phyloP scores from a whole-genome alignment of 2,113 vertebrate species.

The Gambusia holbrooki region DNA sequence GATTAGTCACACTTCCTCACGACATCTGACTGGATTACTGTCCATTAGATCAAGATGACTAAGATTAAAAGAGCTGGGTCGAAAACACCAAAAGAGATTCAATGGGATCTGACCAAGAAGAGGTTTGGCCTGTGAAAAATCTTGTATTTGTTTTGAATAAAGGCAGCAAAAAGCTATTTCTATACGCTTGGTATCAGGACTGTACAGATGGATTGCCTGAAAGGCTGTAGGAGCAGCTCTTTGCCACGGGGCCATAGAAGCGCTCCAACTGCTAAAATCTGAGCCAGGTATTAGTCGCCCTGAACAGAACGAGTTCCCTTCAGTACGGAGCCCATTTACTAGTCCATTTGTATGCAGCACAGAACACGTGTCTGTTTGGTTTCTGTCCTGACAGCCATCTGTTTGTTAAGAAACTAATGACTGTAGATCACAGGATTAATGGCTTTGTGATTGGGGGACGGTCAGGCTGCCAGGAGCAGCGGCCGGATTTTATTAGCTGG shows the following conservation, averaged over 20 bases:
- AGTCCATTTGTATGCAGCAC: constrained; percentile 49
- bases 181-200: neutral
- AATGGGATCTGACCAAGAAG: constrained; percentile 5
- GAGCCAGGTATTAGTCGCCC: constrained; percentile 37
- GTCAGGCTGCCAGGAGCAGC: constrained; percentile 57
- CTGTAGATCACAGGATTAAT: constrained; percentile 68
- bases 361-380: constrained; percentile 52
- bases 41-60: constrained; percentile 55
- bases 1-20: constrained; percentile 68
- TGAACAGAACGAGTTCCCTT: neutral
- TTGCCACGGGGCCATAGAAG: neutral
- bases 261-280: constrained; percentile 8
- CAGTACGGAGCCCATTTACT: constrained; percentile 32
- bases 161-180: neutral
- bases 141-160: constrained; percentile 1
- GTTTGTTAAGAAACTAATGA: constrained; percentile 69
- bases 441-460: constrained; percentile 67
- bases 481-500: constrained; percentile 35
- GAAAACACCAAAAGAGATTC: neutral
- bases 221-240: neutral
- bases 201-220: neutral
- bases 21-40: constrained; percentile 30
- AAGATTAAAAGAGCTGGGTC: constrained; percentile 36
- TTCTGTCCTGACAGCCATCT: constrained; percentile 61
- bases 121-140: constrained; percentile 31